Percentiles rank a stretch among this genome's conserved stretches.
Conservation (phyloP, 2,888 invertebrate species). For the Orthosia gothica region DNA sequence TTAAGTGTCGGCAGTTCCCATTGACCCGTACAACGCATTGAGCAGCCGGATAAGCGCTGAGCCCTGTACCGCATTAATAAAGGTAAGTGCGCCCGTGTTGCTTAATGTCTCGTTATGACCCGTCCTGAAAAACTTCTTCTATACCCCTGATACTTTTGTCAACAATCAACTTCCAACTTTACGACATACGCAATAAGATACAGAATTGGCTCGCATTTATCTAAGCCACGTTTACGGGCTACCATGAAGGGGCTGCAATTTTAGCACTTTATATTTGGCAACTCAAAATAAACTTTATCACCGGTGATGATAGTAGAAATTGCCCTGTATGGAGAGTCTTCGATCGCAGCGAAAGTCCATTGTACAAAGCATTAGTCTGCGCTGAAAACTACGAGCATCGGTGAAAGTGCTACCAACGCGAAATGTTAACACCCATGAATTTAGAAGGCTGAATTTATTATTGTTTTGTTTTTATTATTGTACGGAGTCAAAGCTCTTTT, state of each 20-base stretch:
- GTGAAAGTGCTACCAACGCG: slow-evolving; percentile 79
- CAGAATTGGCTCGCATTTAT: slow-evolving; percentile 64
- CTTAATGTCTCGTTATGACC: slow-evolving; percentile 90
- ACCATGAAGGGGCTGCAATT: slow-evolving; percentile 82
- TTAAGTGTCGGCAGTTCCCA: slow-evolving; percentile 75
- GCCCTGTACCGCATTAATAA: slow-evolving; percentile 89
- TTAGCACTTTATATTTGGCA: slow-evolving; percentile 73
- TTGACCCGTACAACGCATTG: slow-evolving; percentile 79
- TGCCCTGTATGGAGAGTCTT: slow-evolving; percentile 68
- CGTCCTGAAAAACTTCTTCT: slow-evolving; percentile 88
- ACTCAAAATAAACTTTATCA: slow-evolving; percentile 77
- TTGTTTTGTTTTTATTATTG: slow-evolving; percentile 56
- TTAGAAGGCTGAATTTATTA: slow-evolving; percentile 55
- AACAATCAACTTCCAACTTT: slow-evolving; percentile 72
- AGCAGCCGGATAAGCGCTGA: slow-evolving; percentile 80
- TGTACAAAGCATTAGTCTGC: slow-evolving; percentile 72
- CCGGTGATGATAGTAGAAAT: slow-evolving; percentile 63
- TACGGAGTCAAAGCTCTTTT: slow-evolving; percentile 14
- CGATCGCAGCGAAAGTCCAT: slow-evolving; percentile 77
- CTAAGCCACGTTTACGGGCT: slow-evolving; percentile 80
- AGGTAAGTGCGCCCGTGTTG: slow-evolving; percentile 88
- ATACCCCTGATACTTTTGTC: slow-evolving; percentile 72
- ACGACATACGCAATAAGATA: slow-evolving; percentile 63
- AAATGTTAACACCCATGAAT: slow-evolving; percentile 72
- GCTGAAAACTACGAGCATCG: slow-evolving; percentile 76